Evolutionary conservation across 2,113 vertebrate genomes (phyloP).

Genomic region (Scytalopus superciliaris): DNA sequence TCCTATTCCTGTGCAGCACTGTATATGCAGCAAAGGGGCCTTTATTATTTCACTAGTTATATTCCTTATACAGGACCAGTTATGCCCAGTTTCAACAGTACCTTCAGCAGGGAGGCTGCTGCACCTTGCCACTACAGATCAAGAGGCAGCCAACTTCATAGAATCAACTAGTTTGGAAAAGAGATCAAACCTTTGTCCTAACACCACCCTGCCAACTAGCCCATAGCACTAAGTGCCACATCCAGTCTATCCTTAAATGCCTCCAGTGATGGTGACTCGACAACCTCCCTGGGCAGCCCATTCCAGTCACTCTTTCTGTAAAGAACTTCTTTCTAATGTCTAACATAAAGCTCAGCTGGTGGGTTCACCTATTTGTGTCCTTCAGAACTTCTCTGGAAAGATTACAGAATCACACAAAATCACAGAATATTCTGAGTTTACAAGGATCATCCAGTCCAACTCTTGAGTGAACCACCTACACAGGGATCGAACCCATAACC

Average conservation of each 20-base stretch:
- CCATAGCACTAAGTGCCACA: too few species aligned
- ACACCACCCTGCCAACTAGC: too few species aligned
- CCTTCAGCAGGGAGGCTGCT: background rate
- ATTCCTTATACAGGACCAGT: background rate
- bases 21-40: background rate
- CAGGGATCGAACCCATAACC: slow-evolving; percentile 38
- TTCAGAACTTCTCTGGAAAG: background rate
- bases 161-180: background rate
- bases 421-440: background rate
- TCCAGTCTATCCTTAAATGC: too few species aligned
- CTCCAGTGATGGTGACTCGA: too few species aligned
- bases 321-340: too few species aligned
- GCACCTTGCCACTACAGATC: background rate
- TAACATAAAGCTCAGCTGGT: too few species aligned
- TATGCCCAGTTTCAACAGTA: background rate
- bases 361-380: background rate
- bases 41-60: background rate
- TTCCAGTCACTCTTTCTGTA: too few species aligned
- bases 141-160: background rate
- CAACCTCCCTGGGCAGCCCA: too few species aligned
- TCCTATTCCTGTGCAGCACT: background rate
- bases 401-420: background rate
- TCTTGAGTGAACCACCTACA: background rate
- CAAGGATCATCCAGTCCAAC: background rate
- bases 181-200: too few species aligned